These are phyloP conservation scores for Callithrix jacchus DNA, from an alignment of 2,113 vertebrate species.

Conservation along the genomic window DNA sequence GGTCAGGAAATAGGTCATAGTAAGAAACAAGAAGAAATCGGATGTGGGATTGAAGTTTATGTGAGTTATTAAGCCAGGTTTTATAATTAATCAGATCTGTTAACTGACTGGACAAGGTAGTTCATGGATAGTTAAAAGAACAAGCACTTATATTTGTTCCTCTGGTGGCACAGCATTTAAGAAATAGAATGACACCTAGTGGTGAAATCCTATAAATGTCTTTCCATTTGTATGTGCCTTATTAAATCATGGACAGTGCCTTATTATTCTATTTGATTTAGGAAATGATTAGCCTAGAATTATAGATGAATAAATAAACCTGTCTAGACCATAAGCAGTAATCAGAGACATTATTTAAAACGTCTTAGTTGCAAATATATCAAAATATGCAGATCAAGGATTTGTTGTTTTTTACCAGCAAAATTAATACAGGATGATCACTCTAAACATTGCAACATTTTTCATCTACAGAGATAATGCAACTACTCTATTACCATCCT, in stretches of 20 bases:
- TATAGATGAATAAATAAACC: background rate
- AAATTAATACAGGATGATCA: background rate
- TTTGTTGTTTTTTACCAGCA: background rate
- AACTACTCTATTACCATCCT: background rate
- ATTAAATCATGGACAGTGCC: background rate
- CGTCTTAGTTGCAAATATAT: background rate
- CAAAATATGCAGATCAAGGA: background rate
- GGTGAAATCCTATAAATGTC: constrained; percentile 12
- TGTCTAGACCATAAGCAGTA: background rate
- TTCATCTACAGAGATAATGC: constrained; percentile 4
- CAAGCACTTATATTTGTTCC: constrained; percentile 1
- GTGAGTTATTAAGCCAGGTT: background rate
- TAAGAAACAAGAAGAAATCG: background rate
- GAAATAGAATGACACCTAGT: constrained; percentile 34
- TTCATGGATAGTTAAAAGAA: constrained; percentile 16
- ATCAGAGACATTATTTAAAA: background rate
- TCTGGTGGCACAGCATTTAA: background rate
- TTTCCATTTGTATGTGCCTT: background rate
- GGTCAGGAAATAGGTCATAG: background rate
- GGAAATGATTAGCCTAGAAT: background rate
- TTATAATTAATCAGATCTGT: constrained; percentile 23
- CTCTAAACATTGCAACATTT: background rate
- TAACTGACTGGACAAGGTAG: background rate
- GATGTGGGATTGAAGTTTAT: background rate
- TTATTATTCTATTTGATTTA: constrained; percentile 18